Conservation (phyloP, 1,140 invertebrate genomes). For the Papilio glaucus region DNA sequence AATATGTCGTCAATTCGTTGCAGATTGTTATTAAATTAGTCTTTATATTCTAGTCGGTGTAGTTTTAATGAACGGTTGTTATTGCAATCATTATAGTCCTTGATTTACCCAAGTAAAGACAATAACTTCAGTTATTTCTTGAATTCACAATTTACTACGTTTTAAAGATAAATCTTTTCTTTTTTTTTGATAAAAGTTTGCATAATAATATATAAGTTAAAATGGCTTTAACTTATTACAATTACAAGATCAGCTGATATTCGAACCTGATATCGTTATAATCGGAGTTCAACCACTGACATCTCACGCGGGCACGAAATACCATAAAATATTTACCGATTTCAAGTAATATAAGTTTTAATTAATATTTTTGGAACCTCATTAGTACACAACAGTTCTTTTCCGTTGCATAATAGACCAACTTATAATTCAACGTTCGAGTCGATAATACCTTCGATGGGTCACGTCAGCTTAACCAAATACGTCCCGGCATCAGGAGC, state of each 20-base stretch:
- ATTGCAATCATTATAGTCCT: background rate
- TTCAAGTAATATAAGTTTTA: background rate
- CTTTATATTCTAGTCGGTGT: background rate
- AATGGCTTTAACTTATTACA: too few relatives aligned
- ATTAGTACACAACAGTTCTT: background rate
- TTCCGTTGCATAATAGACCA: background rate
- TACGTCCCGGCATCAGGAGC: slow-evolving; percentile 1
- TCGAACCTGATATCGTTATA: background rate
- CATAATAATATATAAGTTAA: too few relatives aligned
- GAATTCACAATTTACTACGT: background rate
- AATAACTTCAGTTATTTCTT: background rate
- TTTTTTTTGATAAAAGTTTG: too few relatives aligned
- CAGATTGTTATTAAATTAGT: slow-evolving; percentile 11
- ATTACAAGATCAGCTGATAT: background rate
- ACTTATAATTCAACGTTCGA: slow-evolving; percentile 5
- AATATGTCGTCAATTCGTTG: slow-evolving; percentile 8
- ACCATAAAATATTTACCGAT: background rate
- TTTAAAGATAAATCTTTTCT: background rate
- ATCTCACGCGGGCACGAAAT: too few relatives aligned
- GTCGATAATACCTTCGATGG: slow-evolving; percentile 8
- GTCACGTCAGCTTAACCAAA: slow-evolving; percentile 9
- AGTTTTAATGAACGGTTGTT: background rate
- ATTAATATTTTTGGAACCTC: too few relatives aligned
- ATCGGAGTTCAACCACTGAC: too few relatives aligned
- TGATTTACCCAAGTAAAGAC: background rate